These are phyloP conservation scores for Luperina nickerlii DNA, from an alignment of 2,888 invertebrate genomes.

Conservation along the genomic window DNA sequence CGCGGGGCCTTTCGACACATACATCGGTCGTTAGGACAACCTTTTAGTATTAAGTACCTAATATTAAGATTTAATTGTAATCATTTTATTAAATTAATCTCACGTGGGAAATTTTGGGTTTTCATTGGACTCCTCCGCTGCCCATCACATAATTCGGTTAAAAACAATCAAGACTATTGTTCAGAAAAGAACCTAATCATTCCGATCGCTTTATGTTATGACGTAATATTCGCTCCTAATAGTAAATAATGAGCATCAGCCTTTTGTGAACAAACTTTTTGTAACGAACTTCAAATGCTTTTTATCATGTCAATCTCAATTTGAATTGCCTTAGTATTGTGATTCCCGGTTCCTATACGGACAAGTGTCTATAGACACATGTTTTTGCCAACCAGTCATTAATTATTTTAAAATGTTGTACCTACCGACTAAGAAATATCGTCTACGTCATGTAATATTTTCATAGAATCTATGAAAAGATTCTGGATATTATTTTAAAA, in stretches of 20 bases:
- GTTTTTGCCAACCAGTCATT: background rate
- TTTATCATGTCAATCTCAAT: slow-evolving; percentile 38
- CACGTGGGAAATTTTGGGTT: too few species aligned
- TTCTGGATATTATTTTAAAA: background rate
- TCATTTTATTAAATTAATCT: too few species aligned
- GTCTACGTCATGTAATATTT: background rate
- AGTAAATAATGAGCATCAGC: slow-evolving; percentile 25
- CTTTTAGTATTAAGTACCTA: too few species aligned
- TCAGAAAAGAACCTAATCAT: slow-evolving; percentile 40
- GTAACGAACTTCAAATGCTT: slow-evolving; percentile 28
- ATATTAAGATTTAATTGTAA: too few species aligned
- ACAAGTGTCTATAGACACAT: background rate
- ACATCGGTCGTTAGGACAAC: too few species aligned
- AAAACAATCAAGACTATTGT: slow-evolving; percentile 35
- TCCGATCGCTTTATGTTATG: slow-evolving; percentile 27
- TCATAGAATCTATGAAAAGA: background rate
- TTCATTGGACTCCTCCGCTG: too few species aligned
- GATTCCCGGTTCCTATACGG: background rate
- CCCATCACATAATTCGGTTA: background rate
- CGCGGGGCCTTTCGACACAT: too few species aligned
- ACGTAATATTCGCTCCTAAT: slow-evolving; percentile 38
- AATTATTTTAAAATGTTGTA: background rate
- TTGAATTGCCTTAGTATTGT: slow-evolving; percentile 20
- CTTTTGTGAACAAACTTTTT: slow-evolving; percentile 45
- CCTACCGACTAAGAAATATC: background rate